phyloP scores from a whole-genome alignment of 2,888 invertebrate genomes.

The Drosophila atroscutellata region DNA sequence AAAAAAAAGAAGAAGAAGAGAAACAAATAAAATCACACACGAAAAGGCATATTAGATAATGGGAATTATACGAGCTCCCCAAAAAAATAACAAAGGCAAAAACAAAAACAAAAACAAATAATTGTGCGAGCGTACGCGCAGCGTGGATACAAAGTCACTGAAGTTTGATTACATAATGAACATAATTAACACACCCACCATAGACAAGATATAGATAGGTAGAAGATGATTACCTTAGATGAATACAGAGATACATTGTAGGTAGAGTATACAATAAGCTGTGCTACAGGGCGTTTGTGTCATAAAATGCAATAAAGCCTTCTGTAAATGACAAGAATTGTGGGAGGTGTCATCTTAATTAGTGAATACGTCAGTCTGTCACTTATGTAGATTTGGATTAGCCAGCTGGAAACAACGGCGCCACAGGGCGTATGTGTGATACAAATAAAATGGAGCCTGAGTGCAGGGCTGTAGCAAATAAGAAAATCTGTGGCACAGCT shows the following conservation, averaged over 20 bases:
- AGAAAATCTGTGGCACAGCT: conserved; percentile 24
- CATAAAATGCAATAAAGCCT: conserved; percentile 41
- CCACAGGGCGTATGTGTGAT: conserved; percentile 21
- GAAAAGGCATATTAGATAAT: conserved; percentile 62
- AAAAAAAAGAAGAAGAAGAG: conserved; percentile 3
- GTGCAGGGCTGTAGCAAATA: conserved; percentile 11
- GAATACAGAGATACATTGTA: conserved; percentile 24
- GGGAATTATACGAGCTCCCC: conserved; percentile 52
- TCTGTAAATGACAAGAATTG: conserved; percentile 33
- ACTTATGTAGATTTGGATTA: conserved; percentile 1
- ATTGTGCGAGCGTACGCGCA: conserved; percentile 56
- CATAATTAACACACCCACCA: conserved; percentile 44
- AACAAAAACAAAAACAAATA: conserved; percentile 55
- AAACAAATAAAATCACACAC: conserved; percentile 35
- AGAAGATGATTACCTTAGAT: conserved; percentile 26
- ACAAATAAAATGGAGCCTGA: conserved; percentile 2
- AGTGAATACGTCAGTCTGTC: conserved; percentile 32
- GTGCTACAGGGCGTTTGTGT: conserved; percentile 41
- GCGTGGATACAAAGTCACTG: conserved; percentile 42
- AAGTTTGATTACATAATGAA: conserved; percentile 62
- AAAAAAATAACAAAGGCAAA: conserved; percentile 24
- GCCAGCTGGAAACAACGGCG: background rate
- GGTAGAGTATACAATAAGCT: conserved; percentile 4
- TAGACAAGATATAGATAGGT: conserved; percentile 45
- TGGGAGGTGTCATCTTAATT: conserved; percentile 23